A percentile compares a stretch with the other conserved stretches of the same genome.
Conservation (phyloP, 1,140 invertebrate species). For the Microplitis mediator region DNA sequence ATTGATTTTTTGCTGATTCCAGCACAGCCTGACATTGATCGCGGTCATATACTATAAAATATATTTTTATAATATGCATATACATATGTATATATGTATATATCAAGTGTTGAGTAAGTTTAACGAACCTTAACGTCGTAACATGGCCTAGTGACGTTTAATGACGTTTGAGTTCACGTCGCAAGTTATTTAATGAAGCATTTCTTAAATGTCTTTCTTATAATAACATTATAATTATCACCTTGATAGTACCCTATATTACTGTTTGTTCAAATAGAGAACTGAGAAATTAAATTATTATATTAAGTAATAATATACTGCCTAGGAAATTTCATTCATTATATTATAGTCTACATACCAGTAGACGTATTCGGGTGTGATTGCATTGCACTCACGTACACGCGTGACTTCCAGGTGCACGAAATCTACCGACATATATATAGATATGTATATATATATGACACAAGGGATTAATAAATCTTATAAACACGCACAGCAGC, state of each 20-base stretch:
- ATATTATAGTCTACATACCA: too few relatives aligned
- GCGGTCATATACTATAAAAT: background rate
- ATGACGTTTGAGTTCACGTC: too few relatives aligned
- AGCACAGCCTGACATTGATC: background rate
- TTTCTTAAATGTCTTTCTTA: too few relatives aligned
- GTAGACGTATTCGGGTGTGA: background rate
- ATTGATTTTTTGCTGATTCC: background rate
- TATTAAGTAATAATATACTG: too few relatives aligned
- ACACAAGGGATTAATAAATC: background rate
- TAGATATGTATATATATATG: background rate
- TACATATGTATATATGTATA: background rate
- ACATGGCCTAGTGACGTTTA: background rate
- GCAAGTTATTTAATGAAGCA: too few relatives aligned
- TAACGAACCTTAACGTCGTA: constrained; percentile 6
- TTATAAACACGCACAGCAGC: background rate
- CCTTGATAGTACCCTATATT: too few relatives aligned
- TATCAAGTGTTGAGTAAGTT: background rate
- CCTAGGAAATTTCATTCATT: too few relatives aligned
- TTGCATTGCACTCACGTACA: background rate
- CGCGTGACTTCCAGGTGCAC: background rate
- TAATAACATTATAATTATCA: too few relatives aligned
- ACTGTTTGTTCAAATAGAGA: too few relatives aligned
- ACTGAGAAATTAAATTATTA: too few relatives aligned
- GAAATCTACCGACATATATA: background rate
- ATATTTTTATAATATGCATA: too few relatives aligned